Evolutionary conservation across 2,113 vertebrate species (phyloP).

Genomic region (Mus musculus): GRCm39 chrX:22153001-22153500

Average conservation of each 20-base stretch:
- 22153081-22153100: not conserved
- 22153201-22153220: not conserved
- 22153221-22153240: not conserved
- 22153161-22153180: slow-evolving; percentile 45
- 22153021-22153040: not conserved
- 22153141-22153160: slow-evolving; percentile 36
- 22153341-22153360: not conserved
- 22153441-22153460: not conserved
- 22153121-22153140: slow-evolving; percentile 42
- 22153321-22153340: no score
- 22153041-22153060: slow-evolving; percentile 7
- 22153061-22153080: not conserved
- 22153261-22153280: slow-evolving; percentile 25
- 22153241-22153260: not conserved
- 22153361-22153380: not conserved
- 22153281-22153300: not conserved
- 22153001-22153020: not conserved
- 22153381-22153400: not conserved
- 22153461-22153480: not conserved
- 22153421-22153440: not conserved
- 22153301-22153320: not conserved
- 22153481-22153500: not conserved
- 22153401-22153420: not conserved
- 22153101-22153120: slow-evolving; percentile 2
- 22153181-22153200: not conserved